Percentiles rank a stretch among this genome's conserved stretches.
Evolutionary conservation across 35 echinoderm and acorn worm genomes (phyloP).

Genomic region (Heliocidaris erythrogramma): DNA sequence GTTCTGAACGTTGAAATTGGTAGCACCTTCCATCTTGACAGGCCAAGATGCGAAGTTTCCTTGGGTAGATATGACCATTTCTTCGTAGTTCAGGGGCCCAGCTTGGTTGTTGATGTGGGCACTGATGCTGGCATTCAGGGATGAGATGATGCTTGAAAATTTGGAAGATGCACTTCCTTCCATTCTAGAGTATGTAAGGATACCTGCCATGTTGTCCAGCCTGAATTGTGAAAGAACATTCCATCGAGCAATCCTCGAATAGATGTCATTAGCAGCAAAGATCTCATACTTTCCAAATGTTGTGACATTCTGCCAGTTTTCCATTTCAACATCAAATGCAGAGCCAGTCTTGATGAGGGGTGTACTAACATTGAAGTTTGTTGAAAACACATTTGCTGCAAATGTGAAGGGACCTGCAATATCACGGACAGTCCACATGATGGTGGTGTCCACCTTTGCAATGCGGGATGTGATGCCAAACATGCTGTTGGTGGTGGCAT

Average conservation of each 20-base stretch:
- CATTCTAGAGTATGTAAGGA: slow-evolving; percentile 46
- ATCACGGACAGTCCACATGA: slow-evolving; percentile 12
- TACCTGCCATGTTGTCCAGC: slow-evolving; percentile 57
- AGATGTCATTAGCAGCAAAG: slow-evolving; percentile 23
- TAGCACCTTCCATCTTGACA: slow-evolving; percentile 15
- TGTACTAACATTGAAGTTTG: slow-evolving; percentile 48
- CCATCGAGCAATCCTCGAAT: slow-evolving; percentile 31
- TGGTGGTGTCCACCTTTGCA: neutral
- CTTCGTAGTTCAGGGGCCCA: slow-evolving; percentile 54
- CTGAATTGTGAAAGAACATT: slow-evolving; percentile 39
- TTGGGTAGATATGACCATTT: slow-evolving; percentile 55
- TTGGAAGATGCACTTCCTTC: slow-evolving; percentile 44
- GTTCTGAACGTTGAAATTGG: slow-evolving; percentile 55
- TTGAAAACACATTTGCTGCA: slow-evolving; percentile 43
- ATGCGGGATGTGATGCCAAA: slow-evolving; percentile 23
- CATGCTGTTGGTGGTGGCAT: slow-evolving; percentile 31
- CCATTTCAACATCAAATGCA: slow-evolving; percentile 32
- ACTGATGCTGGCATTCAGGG: slow-evolving; percentile 32
- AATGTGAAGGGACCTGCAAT: slow-evolving; percentile 53
- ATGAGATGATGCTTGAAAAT: slow-evolving; percentile 45
- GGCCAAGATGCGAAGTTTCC: slow-evolving; percentile 47
- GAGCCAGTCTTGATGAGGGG: slow-evolving; percentile 54
- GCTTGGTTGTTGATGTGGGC: slow-evolving; percentile 53
- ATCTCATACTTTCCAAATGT: slow-evolving; percentile 54
- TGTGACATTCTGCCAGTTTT: slow-evolving; percentile 45